These are phyloP conservation scores for Zhengitettix transpicula DNA, from an alignment of 2,888 invertebrate species.

Conservation along the genomic window DNA sequence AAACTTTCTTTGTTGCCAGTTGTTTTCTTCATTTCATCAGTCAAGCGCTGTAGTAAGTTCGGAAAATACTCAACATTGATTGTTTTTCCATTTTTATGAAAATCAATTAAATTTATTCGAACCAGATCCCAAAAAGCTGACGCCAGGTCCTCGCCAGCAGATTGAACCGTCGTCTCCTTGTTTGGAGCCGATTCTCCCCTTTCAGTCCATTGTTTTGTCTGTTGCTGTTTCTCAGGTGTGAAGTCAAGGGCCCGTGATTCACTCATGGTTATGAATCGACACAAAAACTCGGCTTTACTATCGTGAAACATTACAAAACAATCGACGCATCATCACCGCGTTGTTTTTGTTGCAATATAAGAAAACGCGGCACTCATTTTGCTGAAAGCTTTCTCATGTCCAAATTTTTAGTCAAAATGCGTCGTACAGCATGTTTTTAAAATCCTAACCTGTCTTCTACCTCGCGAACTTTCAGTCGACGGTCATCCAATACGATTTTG, in stretches of 20 bases:
- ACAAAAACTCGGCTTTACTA: background rate
- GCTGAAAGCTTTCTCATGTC: no score
- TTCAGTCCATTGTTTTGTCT: background rate
- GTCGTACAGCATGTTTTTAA: no score
- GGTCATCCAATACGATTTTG: no score
- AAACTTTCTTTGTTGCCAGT: no score
- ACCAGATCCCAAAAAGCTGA: background rate
- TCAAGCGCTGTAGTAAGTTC: background rate
- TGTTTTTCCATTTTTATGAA: background rate
- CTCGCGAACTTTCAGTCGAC: no score
- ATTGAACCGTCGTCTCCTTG: background rate
- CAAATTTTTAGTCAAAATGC: no score
- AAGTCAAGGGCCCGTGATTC: background rate
- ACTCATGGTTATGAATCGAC: background rate
- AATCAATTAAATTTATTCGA: background rate
- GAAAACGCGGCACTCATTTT: no score
- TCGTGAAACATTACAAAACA: background rate
- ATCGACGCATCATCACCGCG: no score
- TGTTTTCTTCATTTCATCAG: background rate
- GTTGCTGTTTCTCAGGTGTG: background rate
- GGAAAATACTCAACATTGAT: background rate
- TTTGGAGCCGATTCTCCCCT: background rate
- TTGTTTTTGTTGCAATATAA: no score
- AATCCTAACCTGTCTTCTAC: no score
- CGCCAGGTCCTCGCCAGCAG: background rate